Evolutionary conservation across 2,888 invertebrate species (phyloP).

Genomic region (Sarcophaga subvicina): DNA sequence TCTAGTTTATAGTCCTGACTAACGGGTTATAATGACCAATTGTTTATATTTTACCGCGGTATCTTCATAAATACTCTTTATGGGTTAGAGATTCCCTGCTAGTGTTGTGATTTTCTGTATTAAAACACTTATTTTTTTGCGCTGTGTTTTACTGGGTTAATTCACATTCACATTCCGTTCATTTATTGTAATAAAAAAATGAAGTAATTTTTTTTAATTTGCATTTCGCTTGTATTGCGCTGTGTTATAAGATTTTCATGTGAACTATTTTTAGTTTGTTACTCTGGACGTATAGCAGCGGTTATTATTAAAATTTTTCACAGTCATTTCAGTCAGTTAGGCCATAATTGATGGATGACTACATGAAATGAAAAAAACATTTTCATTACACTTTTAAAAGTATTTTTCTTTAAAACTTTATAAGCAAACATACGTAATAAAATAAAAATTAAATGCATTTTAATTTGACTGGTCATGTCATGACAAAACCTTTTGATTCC

Average conservation of each 20-base stretch:
- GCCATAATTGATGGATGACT: slow-evolving; percentile 42
- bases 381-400: no score
- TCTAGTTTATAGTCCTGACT: no score
- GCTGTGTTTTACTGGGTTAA: slow-evolving; percentile 23
- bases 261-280: slow-evolving; percentile 2
- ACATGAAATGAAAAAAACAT: no score
- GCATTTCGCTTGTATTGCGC: slow-evolving; percentile 8
- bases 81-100: no score
- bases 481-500: no score
- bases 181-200: neutral
- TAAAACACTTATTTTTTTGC: neutral
- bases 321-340: neutral
- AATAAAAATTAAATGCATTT: no score
- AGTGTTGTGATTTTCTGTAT: neutral
- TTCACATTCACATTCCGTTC: neutral
- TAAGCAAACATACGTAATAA: no score
- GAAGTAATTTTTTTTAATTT: neutral
- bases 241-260: neutral
- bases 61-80: no score
- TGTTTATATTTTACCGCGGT: no score
- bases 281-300: neutral
- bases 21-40: no score
- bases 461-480: no score
- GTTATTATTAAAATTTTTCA: slow-evolving; percentile 35
- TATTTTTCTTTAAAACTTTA: no score